Evolutionary conservation across 1,140 invertebrate genomes (phyloP), one percentile per base, ranked within the genome.

Genomic region (Aphaenogaster ashmeadi): DNA sequence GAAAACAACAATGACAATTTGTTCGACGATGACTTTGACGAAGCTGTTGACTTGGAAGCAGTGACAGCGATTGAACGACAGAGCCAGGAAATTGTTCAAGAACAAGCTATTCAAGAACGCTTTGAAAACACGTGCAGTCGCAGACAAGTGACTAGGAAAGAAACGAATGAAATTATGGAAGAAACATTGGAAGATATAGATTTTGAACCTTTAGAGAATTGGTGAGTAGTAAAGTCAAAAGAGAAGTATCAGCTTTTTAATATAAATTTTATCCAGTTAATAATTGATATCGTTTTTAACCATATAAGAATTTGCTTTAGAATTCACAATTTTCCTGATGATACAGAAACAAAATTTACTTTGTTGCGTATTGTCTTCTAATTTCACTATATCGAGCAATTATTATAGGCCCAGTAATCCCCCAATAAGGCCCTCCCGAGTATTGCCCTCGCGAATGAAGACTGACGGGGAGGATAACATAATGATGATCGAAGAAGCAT

Each of bases 21-120:
- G 15, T 91, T 92, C 9, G 91, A 93, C 21, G 92, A 95, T 66
- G 92, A 93, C 58, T 94, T 94, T 77, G 91, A 94, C 7, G 41
- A 84, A 47, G 50, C 18, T 50, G 62, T 94, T 8, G 91, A 94
- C 75, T 69, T 92, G 4, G 90, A 93, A 13, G 89, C 89, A 78
- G 33, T 94, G 36, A 88, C 83, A 0, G n/a, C 81, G 33, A 92
- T 92, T 33, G 93, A 94, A 69, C 66, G 50, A 47, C 84, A 71
- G 66, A 92, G 50, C 54, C 66, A 81, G 11, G 15, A 80, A 66
- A 33, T 58, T 77, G 27, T 27, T 27, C 27, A 27, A 27, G 0
- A 27, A 27, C 27, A 58, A 72, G 13, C n/a, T 18, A 1, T 41
- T 62, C 50, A 81, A 44, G 15, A 47, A 54, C 1, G 38, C 8